A percentile compares a stretch with the other conserved stretches of the same genome.
These are phyloP conservation scores for Hypanus sabinus DNA, from an alignment of 2,113 vertebrate species.

Conservation along the genomic window DNA sequence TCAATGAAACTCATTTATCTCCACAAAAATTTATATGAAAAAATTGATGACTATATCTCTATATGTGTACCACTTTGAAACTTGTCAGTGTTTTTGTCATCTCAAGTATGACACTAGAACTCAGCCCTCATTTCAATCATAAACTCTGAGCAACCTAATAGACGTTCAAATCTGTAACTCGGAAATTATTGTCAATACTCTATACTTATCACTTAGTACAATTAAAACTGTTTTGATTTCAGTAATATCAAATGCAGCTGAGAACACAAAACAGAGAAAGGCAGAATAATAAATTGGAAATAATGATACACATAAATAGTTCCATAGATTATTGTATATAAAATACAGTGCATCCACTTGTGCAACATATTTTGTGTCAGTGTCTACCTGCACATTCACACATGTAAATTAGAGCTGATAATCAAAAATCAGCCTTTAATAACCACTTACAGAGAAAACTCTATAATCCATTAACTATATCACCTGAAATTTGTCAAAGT, in stretches of 20 bases:
- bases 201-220: neutral
- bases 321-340: neutral
- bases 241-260: too few species aligned
- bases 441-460: too few species aligned
- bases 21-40: neutral
- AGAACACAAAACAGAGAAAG: too few species aligned
- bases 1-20: neutral
- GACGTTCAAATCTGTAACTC: neutral
- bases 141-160: neutral
- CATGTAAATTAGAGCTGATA: neutral
- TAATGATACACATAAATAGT: neutral
- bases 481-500: too few species aligned
- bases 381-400: neutral
- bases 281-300: neutral
- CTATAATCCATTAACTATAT: too few species aligned
- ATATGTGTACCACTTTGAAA: neutral
- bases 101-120: neutral
- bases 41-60: neutral
- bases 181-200: neutral
- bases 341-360: neutral
- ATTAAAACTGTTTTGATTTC: too few species aligned
- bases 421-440: neutral
- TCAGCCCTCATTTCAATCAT: neutral
- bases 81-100: neutral
- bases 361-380: neutral